phyloP scores from a whole-genome alignment of 2,797 vertebrate genomes.

The Taeniopygia guttata region DNA sequence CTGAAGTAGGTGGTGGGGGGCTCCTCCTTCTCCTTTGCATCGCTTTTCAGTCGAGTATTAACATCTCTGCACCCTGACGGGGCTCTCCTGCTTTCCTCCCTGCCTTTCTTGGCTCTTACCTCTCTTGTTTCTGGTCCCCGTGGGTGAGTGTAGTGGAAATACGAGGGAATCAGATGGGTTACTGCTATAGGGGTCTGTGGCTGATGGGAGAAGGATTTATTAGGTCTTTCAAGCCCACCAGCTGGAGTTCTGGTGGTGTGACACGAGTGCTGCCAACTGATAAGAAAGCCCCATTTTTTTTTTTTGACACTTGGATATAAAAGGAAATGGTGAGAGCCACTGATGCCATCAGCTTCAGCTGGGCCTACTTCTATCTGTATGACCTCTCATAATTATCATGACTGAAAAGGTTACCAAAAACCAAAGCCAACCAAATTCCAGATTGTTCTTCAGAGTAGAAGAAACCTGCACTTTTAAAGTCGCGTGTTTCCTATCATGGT shows the following conservation, averaged over 20 bases:
- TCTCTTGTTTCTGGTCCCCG: background rate
- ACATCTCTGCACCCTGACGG: background rate
- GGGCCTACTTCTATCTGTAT: background rate
- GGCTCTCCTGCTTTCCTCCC: background rate
- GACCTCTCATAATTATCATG: background rate
- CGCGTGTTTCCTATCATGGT: background rate
- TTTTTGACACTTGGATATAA: background rate
- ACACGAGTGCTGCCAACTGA: background rate
- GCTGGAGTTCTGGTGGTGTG: background rate
- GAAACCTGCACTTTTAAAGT: background rate
- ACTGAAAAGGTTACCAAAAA: background rate
- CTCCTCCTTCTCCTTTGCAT: constrained; percentile 22
- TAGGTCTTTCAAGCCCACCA: background rate
- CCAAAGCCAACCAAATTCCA: background rate
- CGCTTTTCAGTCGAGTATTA: constrained; percentile 25
- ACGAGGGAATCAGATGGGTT: background rate
- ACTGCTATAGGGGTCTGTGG: background rate
- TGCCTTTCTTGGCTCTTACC: constrained; percentile 6
- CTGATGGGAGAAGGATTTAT: background rate
- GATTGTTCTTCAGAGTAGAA: background rate
- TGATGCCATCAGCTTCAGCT: background rate
- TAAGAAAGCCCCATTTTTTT: background rate
- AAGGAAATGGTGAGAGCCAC: background rate
- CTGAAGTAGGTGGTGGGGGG: constrained; percentile 83
- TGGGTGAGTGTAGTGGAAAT: background rate